Conservation (phyloP, 2,888 invertebrate genomes). For the Zaprionus lineosus region DNA sequence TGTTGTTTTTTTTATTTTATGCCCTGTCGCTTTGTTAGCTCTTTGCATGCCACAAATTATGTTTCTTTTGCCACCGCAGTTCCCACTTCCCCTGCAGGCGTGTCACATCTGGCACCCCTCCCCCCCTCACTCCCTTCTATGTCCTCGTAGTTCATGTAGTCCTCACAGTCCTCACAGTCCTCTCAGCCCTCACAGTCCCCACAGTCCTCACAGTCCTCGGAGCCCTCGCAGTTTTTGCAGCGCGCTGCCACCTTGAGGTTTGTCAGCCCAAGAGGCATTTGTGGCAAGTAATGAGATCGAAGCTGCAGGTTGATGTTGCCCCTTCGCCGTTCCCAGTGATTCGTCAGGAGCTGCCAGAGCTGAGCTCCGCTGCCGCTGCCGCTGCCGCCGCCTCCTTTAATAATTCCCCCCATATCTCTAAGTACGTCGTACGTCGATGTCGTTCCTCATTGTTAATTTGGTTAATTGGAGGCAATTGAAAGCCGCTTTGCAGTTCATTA, state of each 20-base stretch:
- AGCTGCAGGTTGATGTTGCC: constrained; percentile 37
- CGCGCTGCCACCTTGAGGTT: too few relatives aligned
- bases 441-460: constrained; percentile 69
- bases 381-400: constrained; percentile 15
- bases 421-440: constrained; percentile 39
- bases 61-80: constrained; percentile 37
- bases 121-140: too few relatives aligned
- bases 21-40: constrained; percentile 72
- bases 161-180: too few relatives aligned
- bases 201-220: too few relatives aligned
- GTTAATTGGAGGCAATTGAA: constrained; percentile 77
- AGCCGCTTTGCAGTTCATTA: constrained; percentile 77
- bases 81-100: too few relatives aligned
- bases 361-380: neutral
- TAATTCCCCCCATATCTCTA: constrained; percentile 52
- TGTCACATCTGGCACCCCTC: too few relatives aligned
- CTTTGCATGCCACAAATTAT: constrained; percentile 78
- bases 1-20: too few relatives aligned
- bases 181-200: too few relatives aligned
- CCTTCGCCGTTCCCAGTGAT: constrained; percentile 36
- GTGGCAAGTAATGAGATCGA: constrained; percentile 45
- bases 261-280: constrained; percentile 45
- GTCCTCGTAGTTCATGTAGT: too few relatives aligned
- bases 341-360: constrained; percentile 12
- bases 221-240: too few relatives aligned